Evolutionary conservation across 2,113 vertebrate species (phyloP), one percentile per base, ranked within the genome.

Genomic region (Sisor rabdophorus): DNA sequence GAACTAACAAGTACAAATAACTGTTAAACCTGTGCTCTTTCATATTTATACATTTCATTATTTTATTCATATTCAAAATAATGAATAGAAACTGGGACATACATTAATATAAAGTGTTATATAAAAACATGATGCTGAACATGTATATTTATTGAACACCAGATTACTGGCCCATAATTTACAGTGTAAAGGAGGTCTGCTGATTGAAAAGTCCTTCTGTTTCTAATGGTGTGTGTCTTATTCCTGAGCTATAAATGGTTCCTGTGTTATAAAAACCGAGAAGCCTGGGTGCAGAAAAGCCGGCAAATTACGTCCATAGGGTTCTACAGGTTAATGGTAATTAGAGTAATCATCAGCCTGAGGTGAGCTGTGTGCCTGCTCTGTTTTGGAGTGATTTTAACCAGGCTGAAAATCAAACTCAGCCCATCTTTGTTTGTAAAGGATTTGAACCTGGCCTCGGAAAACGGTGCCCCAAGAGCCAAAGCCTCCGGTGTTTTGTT

Each of bases 321-420:
- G 65, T 69, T 69, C 65, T 69, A 52, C 50, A 48, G 65, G 65
- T 76, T 72, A 80, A 80, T 75, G 26, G 61, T 80, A 76, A 61
- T 76, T 32, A 71, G 67, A 80, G 74, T 76, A 80, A 76, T 80
- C 79, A 76, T 76, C 73, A 59, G 54, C 72, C 75, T n/a, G 13
- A 80, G 79, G 78, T 65, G 50, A 70, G 75, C 76, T 72, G 68
- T 78, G 54, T 71, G 76, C 69, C 58, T 63, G 67, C 59, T 69
- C 59, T 76, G 79, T 72, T 6, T 76, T 80, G 70, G 32, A 76
- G 52, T 76, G 68, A 60, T 65, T 80, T 67, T 58, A 76, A 65
- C 73, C 30, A 75, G 65, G 48, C 30, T 73, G 64, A 80, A 83
- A 83, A 78, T 80, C 78, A 75, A 76, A 78, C 75, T 80, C 75